These are phyloP conservation scores for Hydrophis major DNA, from an alignment of 2,797 vertebrate species.

Conservation along the genomic window DNA sequence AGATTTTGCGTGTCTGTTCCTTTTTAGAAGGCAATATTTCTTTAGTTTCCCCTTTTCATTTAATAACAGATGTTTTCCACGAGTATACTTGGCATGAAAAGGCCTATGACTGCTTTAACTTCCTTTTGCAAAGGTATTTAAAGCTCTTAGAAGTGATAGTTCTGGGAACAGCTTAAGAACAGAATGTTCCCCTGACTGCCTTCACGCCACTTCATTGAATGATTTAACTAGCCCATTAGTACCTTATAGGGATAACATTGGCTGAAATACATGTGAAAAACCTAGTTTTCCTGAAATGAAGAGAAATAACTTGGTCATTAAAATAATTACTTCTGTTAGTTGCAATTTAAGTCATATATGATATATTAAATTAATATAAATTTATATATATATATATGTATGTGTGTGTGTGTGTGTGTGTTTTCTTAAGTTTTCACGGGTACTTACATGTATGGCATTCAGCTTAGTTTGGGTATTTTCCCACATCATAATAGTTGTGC, in stretches of 20 bases:
- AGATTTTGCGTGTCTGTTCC: background rate
- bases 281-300: background rate
- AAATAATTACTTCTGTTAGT: background rate
- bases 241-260: background rate
- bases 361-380: background rate
- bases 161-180: background rate
- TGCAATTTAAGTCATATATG: background rate
- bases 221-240: background rate
- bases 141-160: constrained; percentile 12
- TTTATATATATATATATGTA: background rate
- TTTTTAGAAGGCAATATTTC: background rate
- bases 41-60: background rate
- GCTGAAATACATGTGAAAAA: background rate
- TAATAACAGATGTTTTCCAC: constrained; percentile 7
- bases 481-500: too few species aligned
- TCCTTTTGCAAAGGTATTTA: constrained; percentile 6
- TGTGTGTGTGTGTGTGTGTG: too few species aligned
- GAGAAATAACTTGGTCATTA: background rate
- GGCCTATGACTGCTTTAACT: background rate
- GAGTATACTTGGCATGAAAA: constrained; percentile 7
- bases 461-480: too few species aligned
- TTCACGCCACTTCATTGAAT: background rate
- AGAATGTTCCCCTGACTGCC: background rate
- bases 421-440: too few species aligned
- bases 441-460: too few species aligned